Base-by-base conservation (phyloP, 2,113 vertebrate species). In the Cebidichthys violaceus region DNA sequence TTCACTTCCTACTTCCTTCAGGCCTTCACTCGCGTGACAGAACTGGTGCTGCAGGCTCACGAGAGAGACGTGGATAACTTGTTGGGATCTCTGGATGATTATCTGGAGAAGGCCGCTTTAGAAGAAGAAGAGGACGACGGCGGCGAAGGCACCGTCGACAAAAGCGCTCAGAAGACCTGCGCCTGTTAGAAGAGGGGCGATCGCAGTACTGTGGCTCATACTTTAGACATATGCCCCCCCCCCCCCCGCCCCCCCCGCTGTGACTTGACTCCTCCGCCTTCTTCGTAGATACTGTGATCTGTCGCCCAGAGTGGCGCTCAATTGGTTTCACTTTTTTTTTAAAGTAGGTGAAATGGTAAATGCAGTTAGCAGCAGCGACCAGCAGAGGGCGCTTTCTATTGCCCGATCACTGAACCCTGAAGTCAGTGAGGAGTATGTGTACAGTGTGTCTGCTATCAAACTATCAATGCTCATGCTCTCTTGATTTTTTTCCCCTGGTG, bases 21-120 rank as follows among this genome's bases (percentile, higher is more conserved):
- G 98, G 96, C 97, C 22, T 99, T 99, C 87, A 97, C 95, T 0
- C 95, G 96, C 15, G 85, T 97, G 91, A 96, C 97, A 0, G 96
- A 99, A 90, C 95, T 98, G 93, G 97, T 99, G 79, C 95, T 99
- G 82, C 96, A 96, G 93, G 96, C 97, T 6, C 96, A 99, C 59
- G 96, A 94, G 89, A 97, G 96, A 89, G 96, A 99, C 47, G 93
- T 97, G 83, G 97, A 97, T 0, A 92, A 91, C 55, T 87, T 98
- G 84, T 90, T 96, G 55, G 92, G 89, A 0, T 94, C 91, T 1
- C 87, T 95, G 69, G 93, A 95, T 41, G 85, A 95, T 0, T 90
- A 97, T 89, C 81, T 98, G 54, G 94, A 95, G 2, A 81, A 96
- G 54, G 92, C 93, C 0, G 94, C 80, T 70, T 92, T 97, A 84